Evolutionary conservation across 2,113 vertebrate genomes (phyloP).

Genomic region (Tichodroma muraria): DNA sequence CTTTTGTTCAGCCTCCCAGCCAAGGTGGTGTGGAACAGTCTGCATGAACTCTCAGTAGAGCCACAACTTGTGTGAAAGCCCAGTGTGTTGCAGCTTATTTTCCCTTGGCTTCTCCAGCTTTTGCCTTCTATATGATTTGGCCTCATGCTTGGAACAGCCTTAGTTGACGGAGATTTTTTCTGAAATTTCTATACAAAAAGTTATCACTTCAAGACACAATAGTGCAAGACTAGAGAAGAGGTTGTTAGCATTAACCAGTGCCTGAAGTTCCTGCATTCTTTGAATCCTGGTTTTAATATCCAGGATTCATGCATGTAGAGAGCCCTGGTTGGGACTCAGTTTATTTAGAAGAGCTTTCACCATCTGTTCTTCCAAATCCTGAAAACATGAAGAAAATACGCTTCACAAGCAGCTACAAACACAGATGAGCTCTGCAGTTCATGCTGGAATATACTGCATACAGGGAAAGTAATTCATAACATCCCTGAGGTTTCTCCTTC

Average conservation of each 20-base stretch:
- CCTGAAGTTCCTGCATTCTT: not conserved
- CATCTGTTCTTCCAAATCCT: conserved; percentile 7
- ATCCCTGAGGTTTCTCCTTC: not conserved
- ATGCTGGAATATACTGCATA: not conserved
- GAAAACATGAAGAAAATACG: not conserved
- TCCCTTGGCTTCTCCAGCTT: not conserved
- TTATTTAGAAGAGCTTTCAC: conserved; percentile 5
- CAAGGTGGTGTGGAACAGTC: not conserved
- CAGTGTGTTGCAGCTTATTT: not conserved
- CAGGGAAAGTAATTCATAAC: not conserved
- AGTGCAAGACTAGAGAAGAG: not conserved
- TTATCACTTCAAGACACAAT: not conserved
- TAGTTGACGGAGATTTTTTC: not conserved
- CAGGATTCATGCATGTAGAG: not conserved
- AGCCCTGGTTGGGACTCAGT: not conserved
- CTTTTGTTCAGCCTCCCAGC: not conserved
- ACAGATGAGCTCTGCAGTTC: not conserved
- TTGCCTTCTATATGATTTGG: not conserved
- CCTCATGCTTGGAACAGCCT: not conserved
- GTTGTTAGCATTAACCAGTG: not conserved
- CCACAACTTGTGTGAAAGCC: not conserved
- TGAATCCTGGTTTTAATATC: not conserved
- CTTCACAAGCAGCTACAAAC: not conserved
- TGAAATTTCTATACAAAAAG: not conserved
- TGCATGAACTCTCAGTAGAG: not conserved